These are phyloP conservation scores for Hirtodrosophila trivittata DNA, from an alignment of 2,888 invertebrate species.

Conservation along the genomic window DNA sequence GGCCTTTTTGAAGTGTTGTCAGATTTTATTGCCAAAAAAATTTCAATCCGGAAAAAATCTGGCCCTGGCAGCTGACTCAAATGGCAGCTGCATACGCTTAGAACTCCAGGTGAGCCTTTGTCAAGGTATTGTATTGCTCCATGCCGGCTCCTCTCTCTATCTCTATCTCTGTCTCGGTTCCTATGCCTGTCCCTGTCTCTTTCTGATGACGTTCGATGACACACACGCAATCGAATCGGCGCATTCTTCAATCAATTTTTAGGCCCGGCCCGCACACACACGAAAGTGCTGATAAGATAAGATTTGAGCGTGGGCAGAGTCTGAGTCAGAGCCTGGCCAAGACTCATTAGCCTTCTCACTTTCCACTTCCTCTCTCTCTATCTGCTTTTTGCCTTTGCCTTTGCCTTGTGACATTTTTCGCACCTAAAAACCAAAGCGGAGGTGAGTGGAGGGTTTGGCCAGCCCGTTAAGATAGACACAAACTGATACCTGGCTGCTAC, in stretches of 20 bases:
- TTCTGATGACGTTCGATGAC: constrained; percentile 22
- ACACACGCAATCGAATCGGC: constrained; percentile 37
- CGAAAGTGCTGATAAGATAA: constrained; percentile 64
- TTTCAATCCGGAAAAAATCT: constrained; percentile 24
- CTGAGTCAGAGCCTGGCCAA: constrained; percentile 46
- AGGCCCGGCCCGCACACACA: constrained; percentile 46
- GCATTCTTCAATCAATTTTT: constrained; percentile 50
- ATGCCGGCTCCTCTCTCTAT: no score
- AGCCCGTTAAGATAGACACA: neutral
- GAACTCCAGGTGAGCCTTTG: constrained; percentile 28
- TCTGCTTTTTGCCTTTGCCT: constrained; percentile 9
- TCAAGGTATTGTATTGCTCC: neutral
- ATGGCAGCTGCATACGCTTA: constrained; percentile 51
- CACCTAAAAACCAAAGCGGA: constrained; percentile 19
- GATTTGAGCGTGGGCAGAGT: constrained; percentile 9
- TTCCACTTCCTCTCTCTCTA: constrained; percentile 20
- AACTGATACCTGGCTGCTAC: constrained; percentile 23
- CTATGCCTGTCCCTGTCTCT: neutral
- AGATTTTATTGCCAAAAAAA: constrained; percentile 21
- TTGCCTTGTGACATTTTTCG: constrained; percentile 41
- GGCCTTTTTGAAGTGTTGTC: neutral
- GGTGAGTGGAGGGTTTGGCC: neutral
- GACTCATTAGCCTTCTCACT: constrained; percentile 38
- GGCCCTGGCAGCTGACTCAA: constrained; percentile 51
- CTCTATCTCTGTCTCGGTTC: constrained; percentile 15